Conservation (phyloP, 23 tunicate genomes). For the Trididemnum clinides region DNA sequence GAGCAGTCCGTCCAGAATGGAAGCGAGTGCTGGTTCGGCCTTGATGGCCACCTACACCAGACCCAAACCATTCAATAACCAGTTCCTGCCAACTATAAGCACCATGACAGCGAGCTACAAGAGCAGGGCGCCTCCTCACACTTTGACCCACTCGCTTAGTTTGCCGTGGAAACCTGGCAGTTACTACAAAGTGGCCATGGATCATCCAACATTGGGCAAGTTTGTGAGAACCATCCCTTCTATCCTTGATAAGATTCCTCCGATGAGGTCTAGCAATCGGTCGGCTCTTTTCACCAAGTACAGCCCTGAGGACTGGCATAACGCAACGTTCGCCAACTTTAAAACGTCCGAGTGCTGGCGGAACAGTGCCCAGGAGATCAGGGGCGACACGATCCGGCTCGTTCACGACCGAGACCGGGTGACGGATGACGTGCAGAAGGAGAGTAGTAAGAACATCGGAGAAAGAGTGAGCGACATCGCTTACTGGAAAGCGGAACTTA, state of each 20-base stretch:
- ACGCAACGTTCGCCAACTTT: constrained; percentile 73
- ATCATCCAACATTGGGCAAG: constrained; percentile 60
- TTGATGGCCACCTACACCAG: constrained; percentile 86
- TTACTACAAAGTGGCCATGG: constrained; percentile 79
- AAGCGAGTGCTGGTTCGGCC: constrained; percentile 57
- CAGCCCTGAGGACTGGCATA: constrained; percentile 92
- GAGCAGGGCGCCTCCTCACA: constrained; percentile 80
- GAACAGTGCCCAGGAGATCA: constrained; percentile 85
- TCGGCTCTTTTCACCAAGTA: constrained; percentile 85
- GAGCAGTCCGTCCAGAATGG: no score
- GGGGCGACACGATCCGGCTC: constrained; percentile 82
- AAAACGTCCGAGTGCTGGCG: constrained; percentile 93
- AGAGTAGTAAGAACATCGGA: constrained; percentile 90
- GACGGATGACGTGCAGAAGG: constrained; percentile 71
- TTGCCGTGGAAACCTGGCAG: constrained; percentile 88
- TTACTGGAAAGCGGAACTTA: constrained; percentile 95
- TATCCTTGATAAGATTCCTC: constrained; percentile 74
- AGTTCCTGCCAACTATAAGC: constrained; percentile 80
- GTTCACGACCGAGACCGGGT: constrained; percentile 91
- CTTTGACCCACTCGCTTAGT: constrained; percentile 71
- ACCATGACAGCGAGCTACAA: constrained; percentile 90
- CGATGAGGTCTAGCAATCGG: constrained; percentile 75
- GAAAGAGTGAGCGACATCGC: constrained; percentile 94
- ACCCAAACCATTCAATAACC: constrained; percentile 70
- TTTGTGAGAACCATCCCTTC: constrained; percentile 59